Evolutionary conservation across 2,888 invertebrate genomes (phyloP).

Genomic region (Thalpophila matura): DNA sequence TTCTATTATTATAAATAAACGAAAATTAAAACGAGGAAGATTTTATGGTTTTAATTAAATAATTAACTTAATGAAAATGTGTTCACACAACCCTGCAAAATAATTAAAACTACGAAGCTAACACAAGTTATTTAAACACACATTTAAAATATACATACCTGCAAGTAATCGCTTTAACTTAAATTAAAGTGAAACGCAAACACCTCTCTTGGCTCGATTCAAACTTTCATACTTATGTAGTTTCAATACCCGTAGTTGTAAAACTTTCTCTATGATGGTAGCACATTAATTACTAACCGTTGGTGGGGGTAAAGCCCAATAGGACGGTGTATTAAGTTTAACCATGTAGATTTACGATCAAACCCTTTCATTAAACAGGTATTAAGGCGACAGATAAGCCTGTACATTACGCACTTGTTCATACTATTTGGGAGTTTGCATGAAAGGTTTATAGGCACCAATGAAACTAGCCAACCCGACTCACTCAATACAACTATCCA

Average conservation of each 20-base stretch:
- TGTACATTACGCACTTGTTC: constrained; percentile 85
- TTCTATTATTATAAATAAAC: constrained; percentile 51
- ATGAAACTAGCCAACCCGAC: constrained; percentile 80
- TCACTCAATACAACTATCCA: constrained; percentile 76
- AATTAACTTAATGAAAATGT: constrained; percentile 35
- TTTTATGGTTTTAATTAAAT: constrained; percentile 39
- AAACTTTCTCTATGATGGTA: constrained; percentile 87
- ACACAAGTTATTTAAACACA: constrained; percentile 62
- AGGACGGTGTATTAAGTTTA: constrained; percentile 87
- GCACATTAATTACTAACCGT: constrained; percentile 88
- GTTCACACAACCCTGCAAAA: constrained; percentile 9
- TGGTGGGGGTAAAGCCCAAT: constrained; percentile 81
- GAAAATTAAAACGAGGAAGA: constrained; percentile 42
- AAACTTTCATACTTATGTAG: constrained; percentile 87
- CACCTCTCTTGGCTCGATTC: constrained; percentile 82
- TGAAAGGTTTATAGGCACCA: constrained; percentile 81
- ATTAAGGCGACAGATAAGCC: constrained; percentile 88
- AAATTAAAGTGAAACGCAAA: constrained; percentile 83
- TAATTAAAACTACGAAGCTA: constrained; percentile 40
- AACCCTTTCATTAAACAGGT: constrained; percentile 90
- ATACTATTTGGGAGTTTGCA: constrained; percentile 83
- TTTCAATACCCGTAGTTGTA: constrained; percentile 86
- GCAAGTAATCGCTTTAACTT: constrained; percentile 77
- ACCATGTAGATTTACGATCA: constrained; percentile 89
- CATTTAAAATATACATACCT: constrained; percentile 61